Percentiles rank a stretch among this genome's conserved stretches.
Evolutionary conservation across 1,140 invertebrate species (phyloP).

Genomic region (Listronotus oregonensis): DNA sequence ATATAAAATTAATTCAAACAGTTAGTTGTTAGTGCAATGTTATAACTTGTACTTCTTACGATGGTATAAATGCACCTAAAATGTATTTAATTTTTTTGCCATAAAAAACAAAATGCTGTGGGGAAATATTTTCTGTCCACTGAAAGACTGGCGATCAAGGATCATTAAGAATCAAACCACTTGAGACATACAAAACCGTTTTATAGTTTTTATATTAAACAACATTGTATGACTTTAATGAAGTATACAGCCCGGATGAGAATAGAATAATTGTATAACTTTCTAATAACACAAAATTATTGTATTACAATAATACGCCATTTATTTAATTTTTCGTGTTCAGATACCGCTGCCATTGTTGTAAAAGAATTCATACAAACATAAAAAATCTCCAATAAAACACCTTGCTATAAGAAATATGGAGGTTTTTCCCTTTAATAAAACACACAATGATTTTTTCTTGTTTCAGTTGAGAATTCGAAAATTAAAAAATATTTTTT

Average conservation of each 20-base stretch:
- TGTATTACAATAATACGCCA: neutral
- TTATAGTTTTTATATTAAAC: neutral
- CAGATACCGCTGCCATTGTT: neutral
- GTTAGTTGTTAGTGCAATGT: conserved; percentile 1
- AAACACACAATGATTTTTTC: no score
- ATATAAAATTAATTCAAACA: conserved; percentile 2
- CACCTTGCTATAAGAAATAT: conserved; percentile 4
- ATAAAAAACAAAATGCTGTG: no score
- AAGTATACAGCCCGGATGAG: conserved; percentile 3
- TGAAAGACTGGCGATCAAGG: conserved; percentile 1
- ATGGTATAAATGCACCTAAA: neutral
- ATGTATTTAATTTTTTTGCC: no score
- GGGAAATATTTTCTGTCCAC: no score
- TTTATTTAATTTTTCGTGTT: neutral
- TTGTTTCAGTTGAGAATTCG: no score
- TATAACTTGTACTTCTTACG: neutral
- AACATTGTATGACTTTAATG: conserved; percentile 2
- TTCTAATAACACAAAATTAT: neutral
- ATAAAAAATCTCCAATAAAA: conserved; percentile 3
- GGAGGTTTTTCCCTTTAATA: neutral
- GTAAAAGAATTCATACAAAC: no score
- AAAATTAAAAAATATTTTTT: no score
- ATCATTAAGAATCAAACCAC: conserved; percentile 1
- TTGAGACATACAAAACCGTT: neutral
- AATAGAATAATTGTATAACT: neutral